Percentiles rank a stretch among this genome's conserved stretches.
Conservation (phyloP, 2,888 invertebrate species). For the Calameuta idolon region DNA sequence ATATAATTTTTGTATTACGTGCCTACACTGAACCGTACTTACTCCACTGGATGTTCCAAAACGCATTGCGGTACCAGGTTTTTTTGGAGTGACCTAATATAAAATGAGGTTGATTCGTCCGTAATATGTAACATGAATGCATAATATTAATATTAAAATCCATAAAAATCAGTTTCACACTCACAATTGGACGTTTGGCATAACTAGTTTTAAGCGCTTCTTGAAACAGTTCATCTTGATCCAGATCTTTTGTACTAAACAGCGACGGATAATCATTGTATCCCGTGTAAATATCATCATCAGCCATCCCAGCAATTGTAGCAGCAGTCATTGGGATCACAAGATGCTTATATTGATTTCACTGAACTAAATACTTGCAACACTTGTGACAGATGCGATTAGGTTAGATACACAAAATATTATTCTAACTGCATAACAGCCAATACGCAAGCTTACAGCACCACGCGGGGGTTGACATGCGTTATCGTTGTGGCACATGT, state of each 20-base stretch:
- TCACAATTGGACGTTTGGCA: slow-evolving; percentile 77
- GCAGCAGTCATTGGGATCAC: neutral
- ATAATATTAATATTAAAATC: slow-evolving; percentile 3
- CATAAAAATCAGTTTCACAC: slow-evolving; percentile 60
- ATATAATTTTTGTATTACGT: neutral
- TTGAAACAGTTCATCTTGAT: slow-evolving; percentile 81
- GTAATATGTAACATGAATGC: neutral
- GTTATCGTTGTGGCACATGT: neutral
- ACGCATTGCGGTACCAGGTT: slow-evolving; percentile 69
- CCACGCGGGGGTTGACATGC: neutral
- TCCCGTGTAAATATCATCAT: slow-evolving; percentile 77
- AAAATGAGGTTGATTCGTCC: neutral
- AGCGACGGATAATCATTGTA: slow-evolving; percentile 78
- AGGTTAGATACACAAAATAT: neutral
- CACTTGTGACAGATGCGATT: neutral
- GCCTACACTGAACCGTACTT: slow-evolving; percentile 42
- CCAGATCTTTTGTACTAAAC: slow-evolving; percentile 76
- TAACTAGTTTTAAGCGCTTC: slow-evolving; percentile 82
- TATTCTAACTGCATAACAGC: neutral
- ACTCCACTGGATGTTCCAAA: slow-evolving; percentile 72
- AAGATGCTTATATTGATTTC: neutral
- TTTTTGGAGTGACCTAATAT: slow-evolving; percentile 63
- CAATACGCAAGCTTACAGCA: neutral
- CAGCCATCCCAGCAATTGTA: slow-evolving; percentile 55
- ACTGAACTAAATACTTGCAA: neutral